Conservation (phyloP, 2,888 invertebrate species). For the Cyclophora albipunctata region DNA sequence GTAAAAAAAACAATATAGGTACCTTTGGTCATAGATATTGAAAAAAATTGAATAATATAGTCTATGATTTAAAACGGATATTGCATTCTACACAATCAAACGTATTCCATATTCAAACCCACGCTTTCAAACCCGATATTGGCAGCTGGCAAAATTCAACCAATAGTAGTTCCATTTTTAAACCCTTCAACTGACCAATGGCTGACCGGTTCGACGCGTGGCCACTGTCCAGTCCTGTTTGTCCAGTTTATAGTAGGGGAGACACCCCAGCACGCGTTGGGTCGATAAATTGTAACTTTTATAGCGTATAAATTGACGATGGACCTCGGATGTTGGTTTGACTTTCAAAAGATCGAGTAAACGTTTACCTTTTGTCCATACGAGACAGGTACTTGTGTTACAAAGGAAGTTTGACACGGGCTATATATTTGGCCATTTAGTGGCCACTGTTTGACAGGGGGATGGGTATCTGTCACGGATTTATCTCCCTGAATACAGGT, state of each 20-base stretch:
- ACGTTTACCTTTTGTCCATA: conserved; percentile 50
- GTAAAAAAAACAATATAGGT: conserved; percentile 12
- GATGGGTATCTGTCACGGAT: conserved; percentile 41
- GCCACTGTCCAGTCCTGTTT: conserved; percentile 41
- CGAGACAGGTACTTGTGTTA: conserved; percentile 51
- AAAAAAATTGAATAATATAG: too few relatives aligned
- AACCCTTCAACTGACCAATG: conserved; percentile 56
- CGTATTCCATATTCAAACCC: conserved; percentile 17
- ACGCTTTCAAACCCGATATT: conserved; percentile 27
- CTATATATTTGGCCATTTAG: conserved; percentile 61
- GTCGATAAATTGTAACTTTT: conserved; percentile 28
- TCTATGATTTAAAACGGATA: too few relatives aligned
- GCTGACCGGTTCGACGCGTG: conserved; percentile 62
- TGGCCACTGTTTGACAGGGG: conserved; percentile 52
- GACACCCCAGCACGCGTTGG: conserved; percentile 30
- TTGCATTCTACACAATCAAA: conserved; percentile 1
- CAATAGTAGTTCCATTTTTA: conserved; percentile 33
- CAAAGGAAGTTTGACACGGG: conserved; percentile 59
- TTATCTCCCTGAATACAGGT: conserved; percentile 56
- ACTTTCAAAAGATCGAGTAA: conserved; percentile 44
- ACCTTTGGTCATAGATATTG: not conserved
- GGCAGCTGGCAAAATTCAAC: conserved; percentile 51
- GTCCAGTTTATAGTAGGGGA: conserved; percentile 24
- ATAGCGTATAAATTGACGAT: conserved; percentile 52
- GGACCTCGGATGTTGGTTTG: conserved; percentile 65